Percentiles rank a stretch among this genome's conserved stretches.
These are phyloP conservation scores for Cherax destructor DNA, from an alignment of 1,140 invertebrate genomes.

Conservation along the genomic window DNA sequence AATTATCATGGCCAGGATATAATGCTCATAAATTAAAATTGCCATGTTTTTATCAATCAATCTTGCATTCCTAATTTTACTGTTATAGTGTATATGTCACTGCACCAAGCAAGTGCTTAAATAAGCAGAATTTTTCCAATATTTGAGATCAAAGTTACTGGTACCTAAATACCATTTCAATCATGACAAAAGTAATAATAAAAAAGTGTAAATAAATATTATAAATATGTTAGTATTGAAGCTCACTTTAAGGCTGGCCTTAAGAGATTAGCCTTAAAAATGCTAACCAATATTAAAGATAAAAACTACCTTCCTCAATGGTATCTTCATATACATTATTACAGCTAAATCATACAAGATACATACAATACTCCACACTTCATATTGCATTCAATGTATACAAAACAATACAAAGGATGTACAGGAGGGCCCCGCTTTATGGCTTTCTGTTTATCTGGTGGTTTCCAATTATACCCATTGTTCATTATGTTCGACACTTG, in stretches of 20 bases:
- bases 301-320: not conserved
- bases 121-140: slow-evolving; percentile 15
- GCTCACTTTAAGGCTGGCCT: slow-evolving; percentile 21
- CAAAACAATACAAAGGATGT: no score
- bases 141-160: slow-evolving; percentile 45
- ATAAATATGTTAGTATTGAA: slow-evolving; percentile 58
- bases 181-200: not conserved
- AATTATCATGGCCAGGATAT: not conserved
- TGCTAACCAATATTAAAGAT: no score
- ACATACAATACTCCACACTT: not conserved
- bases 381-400: not conserved
- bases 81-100: not conserved
- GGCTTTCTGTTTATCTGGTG: no score
- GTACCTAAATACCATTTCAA: slow-evolving; percentile 11
- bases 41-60: not conserved
- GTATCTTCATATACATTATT: not conserved
- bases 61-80: not conserved
- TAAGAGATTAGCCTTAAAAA: no score
- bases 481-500: no score
- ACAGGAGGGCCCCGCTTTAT: no score
- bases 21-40: not conserved
- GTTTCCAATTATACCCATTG: no score
- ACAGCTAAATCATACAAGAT: not conserved
- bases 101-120: slow-evolving; percentile 2
- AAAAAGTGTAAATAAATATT: slow-evolving; percentile 44